Conservation (phyloP, 2,113 vertebrate genomes). For the Buteo buteo region DNA sequence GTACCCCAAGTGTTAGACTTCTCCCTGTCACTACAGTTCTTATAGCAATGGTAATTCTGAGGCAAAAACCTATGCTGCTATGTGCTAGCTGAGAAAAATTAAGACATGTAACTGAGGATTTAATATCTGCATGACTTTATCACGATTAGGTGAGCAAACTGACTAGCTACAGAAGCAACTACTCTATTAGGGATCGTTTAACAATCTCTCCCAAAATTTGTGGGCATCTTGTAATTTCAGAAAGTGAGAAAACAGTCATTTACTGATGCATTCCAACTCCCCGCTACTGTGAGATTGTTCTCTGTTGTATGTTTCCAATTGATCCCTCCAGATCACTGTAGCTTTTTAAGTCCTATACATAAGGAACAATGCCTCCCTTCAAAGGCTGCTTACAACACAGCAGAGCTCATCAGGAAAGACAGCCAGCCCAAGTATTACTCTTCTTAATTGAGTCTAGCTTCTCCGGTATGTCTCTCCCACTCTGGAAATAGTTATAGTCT, state of each 20-base stretch:
- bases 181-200: background rate
- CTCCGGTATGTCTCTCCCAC: background rate
- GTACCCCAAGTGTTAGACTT: background rate
- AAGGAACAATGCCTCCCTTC: background rate
- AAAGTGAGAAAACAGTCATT: background rate
- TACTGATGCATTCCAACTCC: background rate
- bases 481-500: background rate
- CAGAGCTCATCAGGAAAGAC: background rate
- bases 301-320: background rate
- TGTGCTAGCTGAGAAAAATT: background rate
- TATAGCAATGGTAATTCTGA: background rate
- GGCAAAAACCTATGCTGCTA: background rate
- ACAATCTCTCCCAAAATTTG: background rate
- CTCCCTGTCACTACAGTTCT: background rate
- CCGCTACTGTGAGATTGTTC: background rate
- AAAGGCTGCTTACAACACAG: background rate
- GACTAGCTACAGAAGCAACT: background rate
- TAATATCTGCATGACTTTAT: background rate
- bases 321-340: slow-evolving; percentile 12
- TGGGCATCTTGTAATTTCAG: background rate
- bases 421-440: background rate
- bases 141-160: background rate
- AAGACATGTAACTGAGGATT: background rate
- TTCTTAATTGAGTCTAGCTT: background rate
- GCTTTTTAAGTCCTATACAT: background rate